These are phyloP conservation scores for Cossypha dichroa DNA, from an alignment of 2,797 vertebrate species.

Conservation along the genomic window DNA sequence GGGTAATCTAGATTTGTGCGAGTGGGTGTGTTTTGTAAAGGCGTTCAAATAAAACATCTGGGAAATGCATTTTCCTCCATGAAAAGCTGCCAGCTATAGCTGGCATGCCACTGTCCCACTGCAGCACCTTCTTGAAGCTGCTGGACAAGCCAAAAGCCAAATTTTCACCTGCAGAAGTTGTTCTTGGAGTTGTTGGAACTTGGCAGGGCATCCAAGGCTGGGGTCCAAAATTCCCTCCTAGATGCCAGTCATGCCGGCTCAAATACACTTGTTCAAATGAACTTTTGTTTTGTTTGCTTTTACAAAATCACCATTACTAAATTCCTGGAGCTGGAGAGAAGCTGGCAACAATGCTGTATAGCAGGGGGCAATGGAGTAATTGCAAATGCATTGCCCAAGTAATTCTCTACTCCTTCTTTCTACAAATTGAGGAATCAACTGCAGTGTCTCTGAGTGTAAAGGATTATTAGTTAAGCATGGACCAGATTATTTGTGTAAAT, in stretches of 20 bases:
- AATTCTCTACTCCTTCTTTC: neutral
- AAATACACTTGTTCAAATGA: neutral
- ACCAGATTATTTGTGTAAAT: neutral
- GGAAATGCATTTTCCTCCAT: neutral
- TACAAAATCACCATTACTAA: neutral
- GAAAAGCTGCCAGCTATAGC: neutral
- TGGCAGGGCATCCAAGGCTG: neutral
- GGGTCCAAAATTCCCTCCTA: neutral
- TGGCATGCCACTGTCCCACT: neutral
- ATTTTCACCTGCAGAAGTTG: accelerated
- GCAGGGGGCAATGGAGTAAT: neutral
- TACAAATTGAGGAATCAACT: neutral
- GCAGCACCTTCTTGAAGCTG: neutral
- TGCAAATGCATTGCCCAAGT: neutral
- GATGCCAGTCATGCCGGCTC: neutral
- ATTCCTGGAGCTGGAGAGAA: neutral
- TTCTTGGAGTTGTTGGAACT: neutral
- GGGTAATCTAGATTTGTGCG: neutral
- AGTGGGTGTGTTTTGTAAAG: neutral
- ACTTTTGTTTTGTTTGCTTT: neutral
- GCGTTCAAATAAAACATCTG: neutral
- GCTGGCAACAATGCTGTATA: neutral
- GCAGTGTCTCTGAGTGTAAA: neutral
- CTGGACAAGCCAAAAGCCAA: neutral
- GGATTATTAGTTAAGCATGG: neutral